These are phyloP conservation scores for Schrankia costaestrigalis DNA, from an alignment of 2,888 invertebrate genomes.

Conservation along the genomic window DNA sequence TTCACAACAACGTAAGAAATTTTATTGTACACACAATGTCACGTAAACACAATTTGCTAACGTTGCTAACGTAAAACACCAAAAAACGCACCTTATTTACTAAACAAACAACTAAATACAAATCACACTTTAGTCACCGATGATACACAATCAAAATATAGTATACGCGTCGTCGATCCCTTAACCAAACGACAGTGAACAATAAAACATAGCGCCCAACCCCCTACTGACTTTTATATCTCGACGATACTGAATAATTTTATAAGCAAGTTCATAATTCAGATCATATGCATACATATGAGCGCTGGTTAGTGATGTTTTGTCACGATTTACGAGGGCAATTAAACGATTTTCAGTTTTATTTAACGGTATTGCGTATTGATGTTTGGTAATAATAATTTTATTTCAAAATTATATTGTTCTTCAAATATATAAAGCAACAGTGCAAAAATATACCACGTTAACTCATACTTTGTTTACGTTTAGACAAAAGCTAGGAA, in stretches of 20 bases:
- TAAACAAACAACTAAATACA: background rate
- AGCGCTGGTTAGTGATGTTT: conserved; percentile 38
- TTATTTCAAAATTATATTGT: no score
- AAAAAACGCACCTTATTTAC: background rate
- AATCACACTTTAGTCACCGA: conserved; percentile 12
- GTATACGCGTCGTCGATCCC: conserved; percentile 50
- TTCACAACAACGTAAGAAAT: no score
- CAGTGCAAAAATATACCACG: no score
- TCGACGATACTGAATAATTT: conserved; percentile 70
- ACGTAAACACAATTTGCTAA: no score
- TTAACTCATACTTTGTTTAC: no score
- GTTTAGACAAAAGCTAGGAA: no score
- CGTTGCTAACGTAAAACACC: no score
- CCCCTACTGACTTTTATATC: conserved; percentile 77
- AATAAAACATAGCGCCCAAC: conserved; percentile 57
- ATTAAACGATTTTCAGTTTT: no score
- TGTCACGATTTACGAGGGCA: conserved; percentile 36
- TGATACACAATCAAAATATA: conserved; percentile 29
- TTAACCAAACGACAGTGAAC: conserved; percentile 40
- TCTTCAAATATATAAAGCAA: no score
- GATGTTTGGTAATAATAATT: no score
- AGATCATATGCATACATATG: conserved; percentile 50
- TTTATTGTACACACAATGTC: no score
- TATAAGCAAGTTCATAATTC: conserved; percentile 70
- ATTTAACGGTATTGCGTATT: no score